Base-by-base conservation (phyloP, 2,113 vertebrate species). In the Dermatemys mawii region DNA sequence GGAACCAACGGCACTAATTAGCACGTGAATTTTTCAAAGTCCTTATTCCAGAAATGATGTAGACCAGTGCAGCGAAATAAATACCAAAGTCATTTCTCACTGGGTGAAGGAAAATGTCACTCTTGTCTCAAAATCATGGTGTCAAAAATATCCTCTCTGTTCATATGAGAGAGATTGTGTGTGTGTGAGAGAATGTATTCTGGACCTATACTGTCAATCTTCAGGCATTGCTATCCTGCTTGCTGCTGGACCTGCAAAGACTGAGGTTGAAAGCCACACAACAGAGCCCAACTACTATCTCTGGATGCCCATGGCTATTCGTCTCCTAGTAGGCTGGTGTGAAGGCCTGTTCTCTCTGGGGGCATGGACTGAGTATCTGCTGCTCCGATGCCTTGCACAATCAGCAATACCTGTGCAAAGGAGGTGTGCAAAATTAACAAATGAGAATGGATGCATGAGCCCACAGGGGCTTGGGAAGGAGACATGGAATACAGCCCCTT, bases 1-100 rank as follows among this genome's bases (percentile, higher is more conserved):
- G 53, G 90, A 90, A 84, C 87, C 81, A 96, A 78, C 84, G 91
- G 67, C 53, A 1, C 50, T 92, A 83, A 96, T 97, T 92, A 96
- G 83, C 93, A 88, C 93, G 81, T 60, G 76, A 81, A 93, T 95
- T 95, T 93, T 85, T 96, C 84, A 94, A 95, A 27, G 70, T 14
- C 90, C 87, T 86, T 48, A 87, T 95, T 91, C 76, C 19, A 7
- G 32, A 78, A 81, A 81, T 51, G 50, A 60, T 0, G 32, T 4
- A 87, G 88, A 54, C 41, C 8, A 63, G 1, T 53, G 90, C 54
- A 70, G 83, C n/a, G 1, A 16, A 29, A 19, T 32, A 29, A 76
- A 9, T 1, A 86, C 90, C 93, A 94, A 89, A 92, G 78, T 41
- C 8, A 76, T 8, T 2, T 94, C 50, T 70, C 79, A 1, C 75